Evolutionary conservation across 2,888 invertebrate genomes (phyloP).

Genomic region (Noctua janthina): DNA sequence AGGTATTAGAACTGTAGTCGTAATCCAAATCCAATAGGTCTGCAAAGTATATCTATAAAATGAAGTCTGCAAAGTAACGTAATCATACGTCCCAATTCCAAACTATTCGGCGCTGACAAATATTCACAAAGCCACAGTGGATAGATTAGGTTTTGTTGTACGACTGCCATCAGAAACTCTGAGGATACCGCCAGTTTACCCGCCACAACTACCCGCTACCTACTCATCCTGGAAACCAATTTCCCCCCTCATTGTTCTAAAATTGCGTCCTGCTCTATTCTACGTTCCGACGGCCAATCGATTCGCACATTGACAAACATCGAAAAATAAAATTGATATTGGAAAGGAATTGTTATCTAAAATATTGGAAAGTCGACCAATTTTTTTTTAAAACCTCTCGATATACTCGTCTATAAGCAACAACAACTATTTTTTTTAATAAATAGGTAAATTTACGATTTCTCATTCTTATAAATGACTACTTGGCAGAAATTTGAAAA

Average conservation of each 20-base stretch:
- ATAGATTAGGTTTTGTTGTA: slow-evolving; percentile 60
- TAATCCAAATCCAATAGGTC: slow-evolving; percentile 5
- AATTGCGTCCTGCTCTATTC: slow-evolving; percentile 79
- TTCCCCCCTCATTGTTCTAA: slow-evolving; percentile 86
- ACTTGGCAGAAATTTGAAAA: not conserved
- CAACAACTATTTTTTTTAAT: not conserved
- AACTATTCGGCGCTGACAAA: slow-evolving; percentile 50
- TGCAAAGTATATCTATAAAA: no score
- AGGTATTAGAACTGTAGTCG: not conserved
- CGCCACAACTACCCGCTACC: slow-evolving; percentile 61
- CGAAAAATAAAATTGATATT: slow-evolving; percentile 73
- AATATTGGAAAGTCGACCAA: slow-evolving; percentile 44
- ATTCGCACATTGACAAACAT: slow-evolving; percentile 77
- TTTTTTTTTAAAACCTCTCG: slow-evolving; percentile 27
- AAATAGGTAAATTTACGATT: slow-evolving; percentile 1
- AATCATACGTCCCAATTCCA: slow-evolving; percentile 20
- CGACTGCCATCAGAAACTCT: slow-evolving; percentile 50
- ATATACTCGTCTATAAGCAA: not conserved
- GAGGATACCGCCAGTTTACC: slow-evolving; percentile 52
- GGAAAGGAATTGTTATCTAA: slow-evolving; percentile 55
- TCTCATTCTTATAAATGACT: slow-evolving; percentile 4
- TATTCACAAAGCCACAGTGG: slow-evolving; percentile 55
- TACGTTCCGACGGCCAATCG: slow-evolving; percentile 73
- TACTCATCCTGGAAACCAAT: slow-evolving; percentile 80
- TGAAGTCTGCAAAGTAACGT: slow-evolving; percentile 10